These are phyloP conservation scores for Noctua pronuba DNA, from an alignment of 2,888 invertebrate genomes.

Conservation along the genomic window DNA sequence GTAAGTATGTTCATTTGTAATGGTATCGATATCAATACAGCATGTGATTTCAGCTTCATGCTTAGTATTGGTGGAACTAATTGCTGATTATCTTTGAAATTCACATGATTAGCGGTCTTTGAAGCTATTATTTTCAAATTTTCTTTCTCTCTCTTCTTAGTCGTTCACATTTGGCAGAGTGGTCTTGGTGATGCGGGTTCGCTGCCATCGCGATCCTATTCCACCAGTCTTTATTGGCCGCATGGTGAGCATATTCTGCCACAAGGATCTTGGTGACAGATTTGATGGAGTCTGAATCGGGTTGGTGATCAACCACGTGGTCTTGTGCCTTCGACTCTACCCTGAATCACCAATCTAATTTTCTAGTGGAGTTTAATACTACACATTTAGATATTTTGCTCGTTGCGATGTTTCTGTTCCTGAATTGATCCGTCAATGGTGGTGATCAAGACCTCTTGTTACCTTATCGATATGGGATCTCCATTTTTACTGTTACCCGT, in stretches of 20 bases:
- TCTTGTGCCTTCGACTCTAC: no score
- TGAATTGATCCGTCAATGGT: not conserved
- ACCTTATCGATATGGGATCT: not conserved
- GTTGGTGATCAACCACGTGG: no score
- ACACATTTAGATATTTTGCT: not conserved
- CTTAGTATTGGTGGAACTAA: conserved; percentile 34
- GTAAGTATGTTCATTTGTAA: conserved; percentile 43
- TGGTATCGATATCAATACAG: conserved; percentile 43
- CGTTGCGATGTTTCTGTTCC: not conserved
- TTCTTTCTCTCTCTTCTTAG: not conserved
- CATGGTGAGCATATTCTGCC: no score
- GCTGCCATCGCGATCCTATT: no score
- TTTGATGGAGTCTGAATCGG: no score
- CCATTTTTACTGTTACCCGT: not conserved
- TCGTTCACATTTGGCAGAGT: no score
- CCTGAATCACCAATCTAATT: not conserved
- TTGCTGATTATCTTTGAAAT: conserved; percentile 45
- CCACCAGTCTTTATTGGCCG: no score
- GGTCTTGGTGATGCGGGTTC: no score
- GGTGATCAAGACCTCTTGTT: not conserved
- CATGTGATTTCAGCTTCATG: conserved; percentile 37
- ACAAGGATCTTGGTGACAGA: no score
- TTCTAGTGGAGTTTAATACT: not conserved
- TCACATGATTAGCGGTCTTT: conserved; percentile 9
- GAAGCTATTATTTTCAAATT: not conserved